A percentile compares a stretch with the other conserved stretches of the same genome.
These are phyloP conservation scores for Latrodectus geometricus DNA, from an alignment of 1,140 invertebrate genomes.

Conservation along the genomic window DNA sequence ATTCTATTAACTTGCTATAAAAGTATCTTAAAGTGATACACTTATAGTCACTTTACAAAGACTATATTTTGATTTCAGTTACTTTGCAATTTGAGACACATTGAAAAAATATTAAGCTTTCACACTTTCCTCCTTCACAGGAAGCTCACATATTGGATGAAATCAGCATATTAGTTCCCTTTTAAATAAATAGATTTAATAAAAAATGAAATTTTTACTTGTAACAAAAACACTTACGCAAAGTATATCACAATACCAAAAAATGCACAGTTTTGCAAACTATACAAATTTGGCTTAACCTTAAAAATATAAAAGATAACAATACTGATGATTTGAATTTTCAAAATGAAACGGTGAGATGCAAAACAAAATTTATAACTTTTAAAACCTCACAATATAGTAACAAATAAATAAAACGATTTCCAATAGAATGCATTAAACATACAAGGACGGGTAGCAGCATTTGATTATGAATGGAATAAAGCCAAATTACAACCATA, in stretches of 20 bases:
- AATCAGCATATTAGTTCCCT: background rate
- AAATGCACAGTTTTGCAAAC: background rate
- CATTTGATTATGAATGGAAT: background rate
- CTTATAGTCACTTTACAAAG: conserved; percentile 23
- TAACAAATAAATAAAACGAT: too few relatives aligned
- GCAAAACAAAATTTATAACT: background rate
- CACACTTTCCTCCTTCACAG: background rate
- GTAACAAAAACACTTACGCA: background rate
- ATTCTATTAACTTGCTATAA: conserved; percentile 1
- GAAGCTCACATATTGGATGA: conserved; percentile 11
- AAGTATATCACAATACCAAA: conserved; percentile 28
- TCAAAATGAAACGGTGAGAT: background rate
- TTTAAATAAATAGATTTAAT: background rate
- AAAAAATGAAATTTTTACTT: background rate
- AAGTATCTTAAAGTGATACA: conserved; percentile 7
- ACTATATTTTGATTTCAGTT: conserved; percentile 43
- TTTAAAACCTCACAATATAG: background rate
- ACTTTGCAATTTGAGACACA: conserved; percentile 17
- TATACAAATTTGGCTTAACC: conserved; percentile 19
- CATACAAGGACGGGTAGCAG: background rate
- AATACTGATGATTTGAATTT: background rate
- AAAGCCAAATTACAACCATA: background rate
- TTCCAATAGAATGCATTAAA: background rate
- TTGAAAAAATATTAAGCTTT: conserved; percentile 13
- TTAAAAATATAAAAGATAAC: conserved; percentile 11